Base-by-base conservation (phyloP, 2,888 invertebrate genomes). In the Laspeyria flexula region DNA sequence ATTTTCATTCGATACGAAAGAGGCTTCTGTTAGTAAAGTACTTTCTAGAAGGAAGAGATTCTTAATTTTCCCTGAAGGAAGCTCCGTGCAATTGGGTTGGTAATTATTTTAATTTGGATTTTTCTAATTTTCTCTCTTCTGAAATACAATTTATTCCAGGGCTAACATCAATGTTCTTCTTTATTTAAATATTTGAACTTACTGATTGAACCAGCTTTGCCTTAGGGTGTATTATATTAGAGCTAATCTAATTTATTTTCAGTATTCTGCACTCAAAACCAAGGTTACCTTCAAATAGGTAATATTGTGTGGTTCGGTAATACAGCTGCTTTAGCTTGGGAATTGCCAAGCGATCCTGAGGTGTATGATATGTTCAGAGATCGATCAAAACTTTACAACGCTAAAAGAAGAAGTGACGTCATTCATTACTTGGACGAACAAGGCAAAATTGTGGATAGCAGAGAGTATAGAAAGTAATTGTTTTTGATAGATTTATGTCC, bases 261-360 rank as follows among this genome's bases (percentile, higher is more conserved):
- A 93, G 94, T 95, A 42, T 95, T 94, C 70, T 95, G 95, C 66
- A 81, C 95, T 43, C 95, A 95, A 57, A 93, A 92, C 48, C 93
- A 93, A 0, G 93, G 94, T 0, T 93, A 93, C 49, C 79, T 94
- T 0, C 90, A 93, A 66, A 86, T 94, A 0, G 92, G 93, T 3
- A 90, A 93, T 57, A 89, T 94, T 10, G 94, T 96, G 34, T 95
- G 95, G 76, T 88, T 96, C 48, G 96, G 96, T 0, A 92, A 94
- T 34, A 96, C 96, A 0, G 96, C 96, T 0, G 96, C 96, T 0
- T 83, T 96, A 65, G 96, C 96, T 0, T 96, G 96, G 95, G 95
- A 96, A 71, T 81, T 96, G 34, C 96, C 96, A 0, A 93, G 95
- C 16, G 94, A 94, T 51, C 94, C 90, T 0, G 60, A 77, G 1